A percentile compares a stretch with the other conserved stretches of the same genome.
Conservation (phyloP, 2,888 invertebrate species). For the Drosophila acutilabella region DNA sequence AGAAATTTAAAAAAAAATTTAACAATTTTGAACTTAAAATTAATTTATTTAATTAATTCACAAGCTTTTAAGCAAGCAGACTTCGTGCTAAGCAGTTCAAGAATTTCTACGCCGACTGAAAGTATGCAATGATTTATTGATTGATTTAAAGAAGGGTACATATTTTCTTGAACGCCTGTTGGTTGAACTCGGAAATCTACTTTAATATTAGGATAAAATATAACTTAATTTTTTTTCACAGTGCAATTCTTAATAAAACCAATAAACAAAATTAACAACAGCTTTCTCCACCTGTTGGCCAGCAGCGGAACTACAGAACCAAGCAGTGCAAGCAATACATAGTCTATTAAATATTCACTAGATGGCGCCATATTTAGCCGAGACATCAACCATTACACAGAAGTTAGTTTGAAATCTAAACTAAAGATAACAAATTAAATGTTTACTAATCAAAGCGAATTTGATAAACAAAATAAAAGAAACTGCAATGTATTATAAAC, state of each 20-base stretch:
- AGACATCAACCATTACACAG: slow-evolving; percentile 16
- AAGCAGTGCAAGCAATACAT: not conserved
- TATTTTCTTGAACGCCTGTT: too few species aligned
- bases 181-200: not conserved
- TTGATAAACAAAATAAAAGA: not conserved
- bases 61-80: not conserved
- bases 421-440: not conserved
- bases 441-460: slow-evolving; percentile 6
- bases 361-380: not conserved
- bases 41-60: too few species aligned
- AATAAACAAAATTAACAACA: not conserved
- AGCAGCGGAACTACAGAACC: not conserved
- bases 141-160: not conserved
- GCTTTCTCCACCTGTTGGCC: not conserved
- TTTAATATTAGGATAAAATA: too few species aligned
- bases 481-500: too few species aligned
- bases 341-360: not conserved
- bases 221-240: not conserved
- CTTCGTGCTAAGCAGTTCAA: too few species aligned
- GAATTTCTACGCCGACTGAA: not conserved
- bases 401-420: not conserved
- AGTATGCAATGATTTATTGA: slow-evolving; percentile 4
- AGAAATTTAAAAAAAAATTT: too few species aligned
- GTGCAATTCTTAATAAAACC: too few species aligned
- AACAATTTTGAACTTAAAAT: too few species aligned